A percentile compares a stretch with the other conserved stretches of the same genome.
Evolutionary conservation across 2,797 vertebrate species (phyloP).

Genomic region (Chrysocyon brachyurus): DNA sequence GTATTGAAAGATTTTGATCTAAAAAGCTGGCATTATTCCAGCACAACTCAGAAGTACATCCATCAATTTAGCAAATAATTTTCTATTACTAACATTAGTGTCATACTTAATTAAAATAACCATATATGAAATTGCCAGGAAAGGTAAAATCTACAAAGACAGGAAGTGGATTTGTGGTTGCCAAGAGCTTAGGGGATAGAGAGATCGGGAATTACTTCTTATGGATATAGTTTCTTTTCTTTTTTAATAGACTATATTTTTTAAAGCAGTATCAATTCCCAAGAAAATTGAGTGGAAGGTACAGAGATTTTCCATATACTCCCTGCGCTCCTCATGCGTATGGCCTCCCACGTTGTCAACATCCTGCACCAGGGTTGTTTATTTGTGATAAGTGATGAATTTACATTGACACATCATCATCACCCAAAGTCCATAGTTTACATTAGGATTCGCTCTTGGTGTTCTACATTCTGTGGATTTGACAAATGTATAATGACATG

Average conservation of each 20-base stretch:
- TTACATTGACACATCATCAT: not conserved
- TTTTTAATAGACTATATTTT: not conserved
- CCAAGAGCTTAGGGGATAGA: not conserved
- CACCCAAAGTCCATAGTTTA: not conserved
- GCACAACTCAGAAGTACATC: not conserved
- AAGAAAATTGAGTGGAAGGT: not conserved
- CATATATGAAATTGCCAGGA: not conserved
- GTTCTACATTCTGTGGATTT: not conserved
- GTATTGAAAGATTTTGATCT: not conserved
- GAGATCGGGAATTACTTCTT: not conserved
- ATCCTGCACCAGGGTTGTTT: not conserved
- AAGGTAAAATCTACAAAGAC: not conserved
- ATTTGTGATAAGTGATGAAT: not conserved
- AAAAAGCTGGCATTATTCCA: not conserved
- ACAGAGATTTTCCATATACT: not conserved
- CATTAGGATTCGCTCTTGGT: not conserved
- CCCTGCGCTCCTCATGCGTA: too few species aligned
- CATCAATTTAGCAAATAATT: constrained; percentile 2
- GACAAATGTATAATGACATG: not conserved
- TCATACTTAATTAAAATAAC: not conserved
- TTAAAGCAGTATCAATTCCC: not conserved
- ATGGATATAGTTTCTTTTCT: not conserved
- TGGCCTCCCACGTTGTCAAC: not conserved
- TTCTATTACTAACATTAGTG: not conserved
- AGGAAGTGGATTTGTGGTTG: not conserved